Conservation (phyloP, 2,797 vertebrate species). For the Schizopygopsis malacanthus region DNA sequence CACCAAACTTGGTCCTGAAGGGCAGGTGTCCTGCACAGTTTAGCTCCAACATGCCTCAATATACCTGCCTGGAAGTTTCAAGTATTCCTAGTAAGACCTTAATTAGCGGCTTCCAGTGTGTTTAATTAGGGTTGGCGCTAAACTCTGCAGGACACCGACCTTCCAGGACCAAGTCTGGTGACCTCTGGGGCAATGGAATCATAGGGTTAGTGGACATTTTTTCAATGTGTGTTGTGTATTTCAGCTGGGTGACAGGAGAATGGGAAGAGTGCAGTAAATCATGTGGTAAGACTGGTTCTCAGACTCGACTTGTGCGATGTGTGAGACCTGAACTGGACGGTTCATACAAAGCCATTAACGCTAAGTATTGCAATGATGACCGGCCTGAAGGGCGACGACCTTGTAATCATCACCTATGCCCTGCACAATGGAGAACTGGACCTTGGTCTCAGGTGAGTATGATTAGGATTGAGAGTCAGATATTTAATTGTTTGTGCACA, state of each 20-base stretch:
- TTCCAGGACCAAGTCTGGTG: too few relatives aligned
- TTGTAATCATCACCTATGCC: conserved; percentile 90
- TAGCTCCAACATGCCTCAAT: too few relatives aligned
- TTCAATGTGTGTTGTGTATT: background rate
- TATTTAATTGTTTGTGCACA: too few relatives aligned
- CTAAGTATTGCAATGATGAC: conserved; percentile 85
- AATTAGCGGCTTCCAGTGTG: too few relatives aligned
- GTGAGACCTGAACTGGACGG: conserved; percentile 82
- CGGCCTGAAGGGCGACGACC: conserved; percentile 86
- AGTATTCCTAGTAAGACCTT: too few relatives aligned
- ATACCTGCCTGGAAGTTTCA: too few relatives aligned
- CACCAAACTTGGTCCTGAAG: too few relatives aligned
- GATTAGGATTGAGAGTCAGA: background rate
- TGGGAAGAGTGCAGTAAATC: conserved; percentile 92
- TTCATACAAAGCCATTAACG: conserved; percentile 83
- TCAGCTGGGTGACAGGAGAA: conserved; percentile 89
- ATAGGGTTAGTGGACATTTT: background rate
- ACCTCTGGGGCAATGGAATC: too few relatives aligned
- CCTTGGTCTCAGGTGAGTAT: conserved; percentile 88
- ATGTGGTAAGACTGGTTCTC: conserved; percentile 89
- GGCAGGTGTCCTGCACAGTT: too few relatives aligned
- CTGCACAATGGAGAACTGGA: conserved; percentile 85
- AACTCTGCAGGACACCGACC: too few relatives aligned
- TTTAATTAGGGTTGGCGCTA: too few relatives aligned
- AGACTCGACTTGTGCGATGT: conserved; percentile 87